phyloP scores from a whole-genome alignment of 2,113 vertebrate genomes.

The Ceratotherium simum region DNA sequence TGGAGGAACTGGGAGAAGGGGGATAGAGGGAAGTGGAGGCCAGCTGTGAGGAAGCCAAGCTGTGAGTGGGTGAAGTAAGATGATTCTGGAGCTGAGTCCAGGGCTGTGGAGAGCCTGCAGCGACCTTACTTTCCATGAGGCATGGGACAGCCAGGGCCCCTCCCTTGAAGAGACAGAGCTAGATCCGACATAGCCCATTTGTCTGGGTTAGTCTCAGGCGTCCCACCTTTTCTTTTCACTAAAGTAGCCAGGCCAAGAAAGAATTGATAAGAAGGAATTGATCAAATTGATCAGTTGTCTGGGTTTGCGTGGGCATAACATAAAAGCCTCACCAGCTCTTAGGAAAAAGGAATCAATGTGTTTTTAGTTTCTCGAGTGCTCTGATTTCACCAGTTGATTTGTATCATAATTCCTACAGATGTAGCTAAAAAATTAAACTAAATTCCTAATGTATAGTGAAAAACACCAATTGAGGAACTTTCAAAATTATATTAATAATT shows the following conservation, averaged over 20 bases:
- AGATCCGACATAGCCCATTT: not conserved
- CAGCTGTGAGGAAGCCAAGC: not conserved
- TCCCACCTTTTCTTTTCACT: not conserved
- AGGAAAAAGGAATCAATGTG: not conserved
- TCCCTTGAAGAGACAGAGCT: not conserved
- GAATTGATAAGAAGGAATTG: not conserved
- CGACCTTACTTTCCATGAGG: not conserved
- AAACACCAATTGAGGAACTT: not conserved
- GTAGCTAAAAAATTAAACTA: not conserved
- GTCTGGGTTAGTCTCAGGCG: not conserved
- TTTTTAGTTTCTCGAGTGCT: not conserved
- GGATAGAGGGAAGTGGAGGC: not conserved
- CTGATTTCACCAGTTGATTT: not conserved
- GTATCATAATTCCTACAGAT: not conserved
- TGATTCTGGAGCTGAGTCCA: not conserved
- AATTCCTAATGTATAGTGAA: not conserved
- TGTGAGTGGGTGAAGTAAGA: not conserved
- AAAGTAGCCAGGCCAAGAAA: not conserved
- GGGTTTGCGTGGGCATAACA: not conserved
- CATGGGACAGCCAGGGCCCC: not conserved
- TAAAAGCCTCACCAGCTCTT: not conserved
- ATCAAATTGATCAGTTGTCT: not conserved
- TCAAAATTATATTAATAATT: slow-evolving; percentile 28
- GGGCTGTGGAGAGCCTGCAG: not conserved
- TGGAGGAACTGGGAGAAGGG: not conserved